A percentile compares a stretch with the other conserved stretches of the same genome.
Conservation (phyloP, 2,113 vertebrate species). For the Megatriorchis doriae region DNA sequence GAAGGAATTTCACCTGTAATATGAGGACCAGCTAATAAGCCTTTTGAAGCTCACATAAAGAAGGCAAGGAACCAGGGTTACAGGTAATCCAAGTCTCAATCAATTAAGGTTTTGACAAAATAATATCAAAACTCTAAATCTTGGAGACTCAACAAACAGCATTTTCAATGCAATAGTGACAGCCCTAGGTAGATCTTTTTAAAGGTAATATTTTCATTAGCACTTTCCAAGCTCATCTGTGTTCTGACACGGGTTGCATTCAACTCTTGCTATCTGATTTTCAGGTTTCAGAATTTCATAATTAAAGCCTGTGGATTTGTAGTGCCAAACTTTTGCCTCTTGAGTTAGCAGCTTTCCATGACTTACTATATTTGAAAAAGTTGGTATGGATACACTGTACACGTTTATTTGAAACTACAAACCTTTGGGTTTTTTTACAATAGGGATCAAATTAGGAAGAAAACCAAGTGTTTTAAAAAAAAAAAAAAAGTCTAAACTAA, state of each 20-base stretch:
- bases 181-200: background rate
- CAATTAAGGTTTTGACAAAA: background rate
- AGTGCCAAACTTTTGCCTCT: background rate
- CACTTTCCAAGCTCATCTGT: background rate
- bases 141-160: background rate
- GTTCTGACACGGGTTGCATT: background rate
- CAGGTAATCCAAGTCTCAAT: background rate
- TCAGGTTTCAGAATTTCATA: background rate
- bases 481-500: background rate
- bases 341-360: background rate
- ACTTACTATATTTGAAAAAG: background rate
- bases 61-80: background rate
- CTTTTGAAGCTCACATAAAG: background rate
- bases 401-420: background rate
- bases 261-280: background rate
- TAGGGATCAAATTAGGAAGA: background rate
- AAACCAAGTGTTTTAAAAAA: background rate
- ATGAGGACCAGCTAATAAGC: background rate
- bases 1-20: background rate
- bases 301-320: background rate
- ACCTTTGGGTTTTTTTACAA: background rate
- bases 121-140: background rate
- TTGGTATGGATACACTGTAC: background rate
- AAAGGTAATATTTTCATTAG: background rate
- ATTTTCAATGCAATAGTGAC: background rate